Evolutionary conservation across 2,888 invertebrate species (phyloP), one percentile per base, ranked within the genome.

Genomic region (Capitulum mitella): DNA sequence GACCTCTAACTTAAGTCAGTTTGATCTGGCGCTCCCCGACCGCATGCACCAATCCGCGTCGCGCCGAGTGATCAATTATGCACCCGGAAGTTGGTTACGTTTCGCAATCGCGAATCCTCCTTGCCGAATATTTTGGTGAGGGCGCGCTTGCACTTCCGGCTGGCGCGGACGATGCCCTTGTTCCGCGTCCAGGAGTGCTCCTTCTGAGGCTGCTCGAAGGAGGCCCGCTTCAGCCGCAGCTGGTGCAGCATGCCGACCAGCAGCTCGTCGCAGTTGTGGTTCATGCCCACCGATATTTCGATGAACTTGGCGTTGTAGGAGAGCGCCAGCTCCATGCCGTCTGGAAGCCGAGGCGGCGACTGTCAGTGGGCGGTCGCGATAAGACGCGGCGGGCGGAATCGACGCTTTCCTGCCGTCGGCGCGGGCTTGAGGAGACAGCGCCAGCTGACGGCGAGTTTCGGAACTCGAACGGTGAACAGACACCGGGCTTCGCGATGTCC

Each of bases 261-360:
- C 0, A 98, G 90, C 84, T 98, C 97, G 87, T 98, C 97, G 46
- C 97, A 95, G 85, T 97, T 95, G 89, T 97, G 96, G 87, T 97
- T 97, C 84, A 98, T 94, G 26, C 95, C 97, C 26, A 97, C 97
- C 0, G 97, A 97, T 32, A 97, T 93, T 87, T 98, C 97, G 82
- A 95, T 93, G 88, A 95, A 96, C 86, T 97, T 97, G 79, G 94
- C 92, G 82, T 94, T 92, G 87, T 93, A 94, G 3, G 93, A 93
- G 86, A 94, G 94, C 14, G 97, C 97, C 82, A 96, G 88, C 84
- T 94, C 93, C 86, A 94, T 95, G 78, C 97, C 97, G 88, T 98
- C 98, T 97, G 90, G 75, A 87, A 58, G 2, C n/a, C n/a, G n/a
- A n/a, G n/a, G n/a, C n/a, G n/a, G n/a, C n/a, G n/a, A n/a, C n/a